Evolutionary conservation across 1,140 invertebrate species (phyloP), one percentile per base, ranked within the genome.

Genomic region (Cotesia typhae): DNA sequence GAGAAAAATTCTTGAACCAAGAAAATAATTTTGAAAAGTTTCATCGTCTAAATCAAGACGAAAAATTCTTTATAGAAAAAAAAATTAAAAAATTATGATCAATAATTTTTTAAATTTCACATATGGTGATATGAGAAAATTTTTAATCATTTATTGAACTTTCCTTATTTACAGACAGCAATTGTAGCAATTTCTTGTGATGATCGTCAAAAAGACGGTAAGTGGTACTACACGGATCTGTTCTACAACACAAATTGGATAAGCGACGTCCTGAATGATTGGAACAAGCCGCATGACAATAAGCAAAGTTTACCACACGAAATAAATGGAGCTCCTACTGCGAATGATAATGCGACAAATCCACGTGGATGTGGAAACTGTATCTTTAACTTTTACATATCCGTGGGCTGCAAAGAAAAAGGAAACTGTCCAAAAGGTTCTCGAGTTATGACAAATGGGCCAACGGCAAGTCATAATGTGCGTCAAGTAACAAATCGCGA

Each of bases 301-400:
- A 60, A 9, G 37, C 4, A 37, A 37, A 1, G 37, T n/a, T 20
- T n/a, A 4, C 9, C 2, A 2, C 10, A 41, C 51, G n/a, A 10
- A 14, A 35, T 38, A 41, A 59, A 20, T 9, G 20, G 2, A 1
- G n/a, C 14, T 28, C 14, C 5, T 38, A 12, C 5, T 38, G 10
- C 55, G 20, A 9, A 36, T 1, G 67, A 60, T 38, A 65, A 14
- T 52, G 6, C 41, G 2, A 47, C 41, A 47, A 47, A 47, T 47
- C 6, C 41, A 6, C 41, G 41, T 47, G 41, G 41, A 6, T 78
- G 78, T 55, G 73, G 60, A 20, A 77, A 74, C 12, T 78, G 77
- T 52, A 73, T 77, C 17, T 80, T 78, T 68, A 78, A 78, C 67
- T 77, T 78, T 14, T 78, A 72, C 20, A 72, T 72, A 28, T 67